Conservation (phyloP, 1,140 invertebrate species). For the Dendroctonus valens region DNA sequence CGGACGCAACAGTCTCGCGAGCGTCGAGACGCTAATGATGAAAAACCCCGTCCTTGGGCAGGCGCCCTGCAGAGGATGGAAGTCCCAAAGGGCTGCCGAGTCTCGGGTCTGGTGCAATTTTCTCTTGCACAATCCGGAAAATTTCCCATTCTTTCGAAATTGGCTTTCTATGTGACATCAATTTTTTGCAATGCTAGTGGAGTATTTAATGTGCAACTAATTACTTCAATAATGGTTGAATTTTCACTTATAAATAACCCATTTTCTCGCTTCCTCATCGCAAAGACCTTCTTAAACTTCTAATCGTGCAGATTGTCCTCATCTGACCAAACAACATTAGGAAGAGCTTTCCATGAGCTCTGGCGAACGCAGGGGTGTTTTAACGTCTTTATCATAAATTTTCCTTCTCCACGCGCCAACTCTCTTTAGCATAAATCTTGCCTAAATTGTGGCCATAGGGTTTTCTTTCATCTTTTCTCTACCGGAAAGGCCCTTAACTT, state of each 20-base stretch:
- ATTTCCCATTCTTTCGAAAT: not conserved
- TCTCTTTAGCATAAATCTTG: conserved; percentile 22
- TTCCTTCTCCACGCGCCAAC: conserved; percentile 7
- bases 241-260: too few relatives aligned
- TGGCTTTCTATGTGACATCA: too few relatives aligned
- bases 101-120: conserved; percentile 5
- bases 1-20: conserved; percentile 26
- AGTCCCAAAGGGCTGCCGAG: conserved; percentile 4
- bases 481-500: not conserved
- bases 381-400: conserved; percentile 29
- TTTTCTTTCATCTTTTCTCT: not conserved
- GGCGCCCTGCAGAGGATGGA: conserved; percentile 19
- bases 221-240: too few relatives aligned
- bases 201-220: too few relatives aligned
- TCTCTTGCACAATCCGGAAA: not conserved
- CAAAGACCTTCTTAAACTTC: too few relatives aligned
- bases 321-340: not conserved
- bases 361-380: conserved; percentile 15
- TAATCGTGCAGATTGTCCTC: too few relatives aligned
- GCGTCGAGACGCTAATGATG: conserved; percentile 17
- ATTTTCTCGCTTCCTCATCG: too few relatives aligned
- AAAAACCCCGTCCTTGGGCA: conserved; percentile 24
- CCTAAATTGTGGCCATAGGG: conserved; percentile 2
- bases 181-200: too few relatives aligned
- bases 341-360: conserved; percentile 7